Evolutionary conservation across 2,113 vertebrate species (phyloP), one percentile per base, ranked within the genome.

Genomic region (Notarius lentiginosus): DNA sequence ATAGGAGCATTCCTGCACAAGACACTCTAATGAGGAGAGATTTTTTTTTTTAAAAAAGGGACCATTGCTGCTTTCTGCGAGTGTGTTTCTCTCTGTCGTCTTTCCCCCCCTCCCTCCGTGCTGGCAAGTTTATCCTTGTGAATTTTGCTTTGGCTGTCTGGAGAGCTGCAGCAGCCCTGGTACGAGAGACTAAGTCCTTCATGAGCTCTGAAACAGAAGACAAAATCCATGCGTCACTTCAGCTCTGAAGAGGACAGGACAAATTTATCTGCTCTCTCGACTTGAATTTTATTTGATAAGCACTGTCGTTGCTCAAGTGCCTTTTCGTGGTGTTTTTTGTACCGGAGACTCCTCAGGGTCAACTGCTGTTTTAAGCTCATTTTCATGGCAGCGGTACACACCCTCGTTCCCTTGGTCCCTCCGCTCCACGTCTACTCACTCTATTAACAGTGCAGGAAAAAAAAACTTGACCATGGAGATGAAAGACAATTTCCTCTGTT

Each of bases 341-440:
- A 96, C 96, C 95, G 94, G 97, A 97, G 97, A 97, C 96, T 96
- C 96, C 97, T 99, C 97, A 99, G 98, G 98, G 97, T 97, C 95
- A 95, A 96, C 95, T 94, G 93, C 94, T 93, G 92, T 93, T 88
- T 88, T 66, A 88, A 86, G 81, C 81, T 61, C 89, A 93, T 92
- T 90, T 89, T 93, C 89, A n/a, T 88, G 82, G 90, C 89, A 56
- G 91, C 91, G 90, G 90, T 88, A 61, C 86, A 82, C 85, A 89
- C 89, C 90, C 77, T 83, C 83, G 51, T 86, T 58, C 12, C 86
- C 90, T 92, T 92, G 76, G 86, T 92, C 82, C 88, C 89, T 89
- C 87, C 86, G 86, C 76, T 56, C 86, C 82, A 86, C 77, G 5
- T 84, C 66, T 61, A 63, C 63, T 83, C 65, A 49, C 66, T 81